Base-by-base conservation (phyloP, 35 echinoderm and acorn worm species). In the Ophioderma brevispina region DNA sequence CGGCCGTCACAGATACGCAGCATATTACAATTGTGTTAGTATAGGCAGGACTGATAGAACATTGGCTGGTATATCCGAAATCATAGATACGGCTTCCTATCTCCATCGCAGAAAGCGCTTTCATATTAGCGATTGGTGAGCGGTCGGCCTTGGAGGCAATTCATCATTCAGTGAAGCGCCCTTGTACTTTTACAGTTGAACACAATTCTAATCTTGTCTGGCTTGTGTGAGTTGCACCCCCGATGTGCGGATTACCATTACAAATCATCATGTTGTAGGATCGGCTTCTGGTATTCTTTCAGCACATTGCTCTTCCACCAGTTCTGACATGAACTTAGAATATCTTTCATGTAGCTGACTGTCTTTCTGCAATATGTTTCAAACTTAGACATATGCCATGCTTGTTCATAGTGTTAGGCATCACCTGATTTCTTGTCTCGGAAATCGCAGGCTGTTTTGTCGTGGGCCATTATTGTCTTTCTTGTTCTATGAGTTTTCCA, bases 391-490 rank as follows among this genome's bases (percentile, higher is more conserved):
- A n/a, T n/a, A n/a, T n/a, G n/a, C n/a, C n/a, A n/a, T 88, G 89
- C 94, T 56, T 88, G 86, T 1, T 35, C 50, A 64, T 52, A 79
- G 86, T 96, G 86, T 92, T 85, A 21, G 94, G 94, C 78, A 96
- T 78, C 18, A 56, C 52, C 0, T 81, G 46, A 52, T 33, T 86
- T 70, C 80, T n/a, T 36, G 32, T 85, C 52, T 33, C 79, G n/a
- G 85, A 30, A 97, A 76, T 14, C 91, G 95, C 43, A 97, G 84
- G 86, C 95, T 49, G 87, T 84, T 52, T 93, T 82, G 78, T 87
- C 90, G 55, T 87, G 88, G 32, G 77, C 91, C 76, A 90, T 84
- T 56, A 81, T n/a, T n/a, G n/a, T n/a, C n/a, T 38, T 8, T 80
- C 36, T 78, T 70, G 90, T 21, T 86, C 39, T 15, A 87, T 93